Evolutionary conservation across 2,888 invertebrate species (phyloP), one percentile per base, ranked within the genome.

Genomic region (Smittia sp.): DNA sequence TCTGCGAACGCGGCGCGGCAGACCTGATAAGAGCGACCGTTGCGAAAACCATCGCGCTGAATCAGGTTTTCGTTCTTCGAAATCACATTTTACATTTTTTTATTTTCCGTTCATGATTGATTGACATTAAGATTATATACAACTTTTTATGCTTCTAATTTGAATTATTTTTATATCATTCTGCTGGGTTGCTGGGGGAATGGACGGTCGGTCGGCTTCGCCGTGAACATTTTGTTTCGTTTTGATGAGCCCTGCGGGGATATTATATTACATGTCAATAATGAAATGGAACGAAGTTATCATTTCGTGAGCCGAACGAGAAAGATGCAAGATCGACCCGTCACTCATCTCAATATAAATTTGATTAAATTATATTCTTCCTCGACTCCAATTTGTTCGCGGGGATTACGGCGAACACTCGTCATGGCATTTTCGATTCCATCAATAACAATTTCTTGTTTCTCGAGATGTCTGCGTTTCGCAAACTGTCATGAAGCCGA

Each of bases 41-140:
- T 46, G 58, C 58, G 15, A 58, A 58, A 58, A 58, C 3, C n/a
- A 9, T 58, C 22, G 18, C 58, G 58, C 18, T 58, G 58, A 58
- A 6, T 58, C 58, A 58, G 58, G 58, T 58, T 58, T 58, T 58
- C 18, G n/a, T 58, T 58, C 46, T 58, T 22, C 58, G 22, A 22
- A 58, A 22, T 58, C 58, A 58, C 58, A 58, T 22, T 24, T 65
- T 22, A 6, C 7, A 25, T 15, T 67, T 65, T 13, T 18, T 62
- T 6, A 18, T 11, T 67, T 67, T 46, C 46, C 22, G 18, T 65
- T 65, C 52, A 52, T 73, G 73, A 73, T 73, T 73, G 73, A 73
- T 73, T 73, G 73, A 73, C 73, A 73, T 73, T 54, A 73, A 73
- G 63, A 73, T 73, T 73, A 73, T 73, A 73, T 20, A 72, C 58